Evolutionary conservation across 2,888 invertebrate genomes (phyloP).

Genomic region (Dicranocentrus wangi): DNA sequence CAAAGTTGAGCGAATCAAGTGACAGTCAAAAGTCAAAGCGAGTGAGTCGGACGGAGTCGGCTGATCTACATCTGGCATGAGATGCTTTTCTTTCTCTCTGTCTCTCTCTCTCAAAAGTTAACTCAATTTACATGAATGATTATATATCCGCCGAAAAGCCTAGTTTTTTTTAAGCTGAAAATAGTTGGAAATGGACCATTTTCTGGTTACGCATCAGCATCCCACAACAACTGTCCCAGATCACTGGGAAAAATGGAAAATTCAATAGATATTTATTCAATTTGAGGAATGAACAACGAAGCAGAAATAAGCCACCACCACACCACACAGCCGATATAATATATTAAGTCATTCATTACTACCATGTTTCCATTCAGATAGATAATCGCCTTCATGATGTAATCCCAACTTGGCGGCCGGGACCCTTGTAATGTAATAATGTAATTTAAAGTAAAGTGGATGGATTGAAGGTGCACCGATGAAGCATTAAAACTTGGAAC

Average conservation of each 20-base stretch:
- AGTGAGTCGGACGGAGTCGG: not conserved
- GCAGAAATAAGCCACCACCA: too few relatives aligned
- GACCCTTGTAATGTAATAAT: conserved; percentile 1
- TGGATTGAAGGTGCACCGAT: not conserved
- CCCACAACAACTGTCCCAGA: not conserved
- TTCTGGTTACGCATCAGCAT: too few relatives aligned
- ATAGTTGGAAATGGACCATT: too few relatives aligned
- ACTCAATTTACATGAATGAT: conserved; percentile 1
- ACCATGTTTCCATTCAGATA: too few relatives aligned
- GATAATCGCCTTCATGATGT: too few relatives aligned
- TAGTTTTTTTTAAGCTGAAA: too few relatives aligned
- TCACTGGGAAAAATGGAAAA: not conserved
- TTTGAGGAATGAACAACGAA: too few relatives aligned
- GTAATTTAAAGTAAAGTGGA: not conserved
- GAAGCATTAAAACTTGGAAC: not conserved
- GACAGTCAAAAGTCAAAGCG: conserved; percentile 51
- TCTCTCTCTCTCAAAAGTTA: not conserved
- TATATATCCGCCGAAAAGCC: too few relatives aligned
- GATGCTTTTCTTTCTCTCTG: not conserved
- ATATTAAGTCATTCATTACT: too few relatives aligned
- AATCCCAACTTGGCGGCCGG: too few relatives aligned
- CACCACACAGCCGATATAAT: too few relatives aligned
- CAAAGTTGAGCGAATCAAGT: conserved; percentile 16
- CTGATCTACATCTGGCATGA: conserved; percentile 33
- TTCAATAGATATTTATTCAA: not conserved